Evolutionary conservation across 1,140 invertebrate species (phyloP).

Genomic region (Drosophila kikkawai): DNA sequence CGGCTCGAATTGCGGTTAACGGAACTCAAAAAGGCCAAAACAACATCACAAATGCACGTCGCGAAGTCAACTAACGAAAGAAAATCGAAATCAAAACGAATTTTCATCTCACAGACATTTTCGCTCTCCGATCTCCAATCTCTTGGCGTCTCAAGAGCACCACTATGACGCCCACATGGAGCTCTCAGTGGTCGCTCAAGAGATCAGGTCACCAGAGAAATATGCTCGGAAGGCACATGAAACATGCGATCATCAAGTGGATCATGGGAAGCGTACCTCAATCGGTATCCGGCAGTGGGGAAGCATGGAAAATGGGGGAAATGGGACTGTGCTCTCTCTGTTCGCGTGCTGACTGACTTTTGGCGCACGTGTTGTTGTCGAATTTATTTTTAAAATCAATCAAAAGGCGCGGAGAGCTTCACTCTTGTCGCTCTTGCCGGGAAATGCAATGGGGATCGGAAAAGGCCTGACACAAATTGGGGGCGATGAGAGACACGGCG

Average conservation of each 20-base stretch:
- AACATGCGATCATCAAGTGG: constrained; percentile 30
- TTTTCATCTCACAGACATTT: constrained; percentile 34
- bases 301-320: constrained; percentile 26
- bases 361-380: constrained; percentile 64
- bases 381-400: constrained; percentile 81
- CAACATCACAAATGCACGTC: constrained; percentile 77
- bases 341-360: constrained; percentile 27
- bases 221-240: constrained; percentile 16
- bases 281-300: constrained; percentile 10
- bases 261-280: constrained; percentile 17
- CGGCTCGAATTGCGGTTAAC: constrained; percentile 52
- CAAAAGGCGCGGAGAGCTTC: constrained; percentile 45
- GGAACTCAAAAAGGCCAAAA: constrained; percentile 54
- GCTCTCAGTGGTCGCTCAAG: constrained; percentile 12
- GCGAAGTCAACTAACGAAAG: constrained; percentile 66
- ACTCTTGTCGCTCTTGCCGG: constrained; percentile 11
- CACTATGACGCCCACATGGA: constrained; percentile 29
- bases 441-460: constrained; percentile 40
- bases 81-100: constrained; percentile 60
- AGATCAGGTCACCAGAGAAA: constrained; percentile 32
- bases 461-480: constrained; percentile 24
- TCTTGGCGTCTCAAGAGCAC: constrained; percentile 45
- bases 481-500: constrained; percentile 40
- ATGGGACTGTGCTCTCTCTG: constrained; percentile 7
- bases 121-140: constrained; percentile 8